Evolutionary conservation across 2,797 vertebrate species (phyloP).

Genomic region (Linurgus olivaceus): DNA sequence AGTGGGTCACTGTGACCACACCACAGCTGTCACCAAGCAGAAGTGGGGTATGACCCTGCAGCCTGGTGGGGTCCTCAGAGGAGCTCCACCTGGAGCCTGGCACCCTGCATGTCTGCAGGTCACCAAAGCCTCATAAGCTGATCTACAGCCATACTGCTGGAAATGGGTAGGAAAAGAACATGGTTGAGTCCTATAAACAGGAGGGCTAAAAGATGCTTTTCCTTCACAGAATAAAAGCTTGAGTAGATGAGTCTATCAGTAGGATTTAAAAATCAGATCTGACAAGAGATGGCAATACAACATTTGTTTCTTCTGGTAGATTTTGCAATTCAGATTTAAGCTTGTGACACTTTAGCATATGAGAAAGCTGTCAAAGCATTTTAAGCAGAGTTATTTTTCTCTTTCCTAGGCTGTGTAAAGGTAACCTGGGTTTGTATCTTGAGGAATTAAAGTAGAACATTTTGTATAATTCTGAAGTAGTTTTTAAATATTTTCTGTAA

Average conservation of each 20-base stretch:
- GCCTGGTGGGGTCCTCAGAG: not conserved
- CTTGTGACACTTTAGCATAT: slow-evolving; percentile 43
- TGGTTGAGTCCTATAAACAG: not conserved
- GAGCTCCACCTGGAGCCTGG: not conserved
- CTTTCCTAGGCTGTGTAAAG: not conserved
- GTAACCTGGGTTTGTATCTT: not conserved
- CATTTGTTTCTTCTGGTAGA: slow-evolving; percentile 48
- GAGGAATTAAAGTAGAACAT: not conserved
- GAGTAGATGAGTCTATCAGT: slow-evolving; percentile 8
- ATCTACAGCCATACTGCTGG: not conserved
- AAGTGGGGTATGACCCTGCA: not conserved
- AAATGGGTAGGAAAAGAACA: not conserved
- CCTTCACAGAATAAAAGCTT: not conserved
- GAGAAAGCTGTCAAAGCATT: slow-evolving; percentile 54
- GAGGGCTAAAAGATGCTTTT: not conserved
- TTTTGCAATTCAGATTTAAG: slow-evolving; percentile 65
- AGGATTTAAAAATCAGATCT: slow-evolving; percentile 19
- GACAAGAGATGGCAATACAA: slow-evolving; percentile 40
- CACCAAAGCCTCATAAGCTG: accelerated
- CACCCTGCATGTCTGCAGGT: not conserved
- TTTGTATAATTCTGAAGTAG: not conserved
- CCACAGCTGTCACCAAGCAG: not conserved
- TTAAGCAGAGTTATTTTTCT: slow-evolving; percentile 48
- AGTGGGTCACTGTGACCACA: not conserved
- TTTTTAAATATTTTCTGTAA: not conserved